Evolutionary conservation across 2,113 vertebrate species (phyloP).

Genomic region (Isichthys henryi): DNA sequence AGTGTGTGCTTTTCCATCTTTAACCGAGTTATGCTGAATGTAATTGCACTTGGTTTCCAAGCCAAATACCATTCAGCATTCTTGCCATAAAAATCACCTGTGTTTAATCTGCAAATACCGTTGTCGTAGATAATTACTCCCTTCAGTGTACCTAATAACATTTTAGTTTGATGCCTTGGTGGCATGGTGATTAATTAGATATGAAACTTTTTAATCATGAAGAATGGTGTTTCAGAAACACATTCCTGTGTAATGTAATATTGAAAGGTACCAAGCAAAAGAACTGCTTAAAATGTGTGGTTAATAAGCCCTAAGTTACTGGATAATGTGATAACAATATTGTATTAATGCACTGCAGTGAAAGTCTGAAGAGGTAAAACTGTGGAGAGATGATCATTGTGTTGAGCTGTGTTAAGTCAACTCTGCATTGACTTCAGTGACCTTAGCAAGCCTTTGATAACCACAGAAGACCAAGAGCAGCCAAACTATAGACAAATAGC

Average conservation of each 20-base stretch:
- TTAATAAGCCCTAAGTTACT: not conserved
- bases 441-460: not conserved
- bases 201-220: not conserved
- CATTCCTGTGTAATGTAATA: not conserved
- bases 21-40: not conserved
- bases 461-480: not conserved
- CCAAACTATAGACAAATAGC: slow-evolving; percentile 11
- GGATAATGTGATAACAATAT: not conserved
- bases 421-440: not conserved
- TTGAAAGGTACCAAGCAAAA: not conserved
- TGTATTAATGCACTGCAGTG: not conserved
- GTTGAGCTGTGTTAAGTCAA: not conserved
- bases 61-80: not conserved
- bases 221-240: not conserved
- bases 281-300: not conserved
- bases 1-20: slow-evolving; percentile 1
- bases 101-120: not conserved
- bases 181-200: not conserved
- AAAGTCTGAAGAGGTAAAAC: not conserved
- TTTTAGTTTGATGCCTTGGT: not conserved
- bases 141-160: not conserved
- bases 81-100: not conserved
- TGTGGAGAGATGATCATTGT: not conserved
- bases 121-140: not conserved
- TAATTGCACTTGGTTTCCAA: not conserved